Percentiles rank a stretch among this genome's conserved stretches.
These are phyloP conservation scores for Aviceda subcristata DNA, from an alignment of 2,113 vertebrate species.

Conservation along the genomic window DNA sequence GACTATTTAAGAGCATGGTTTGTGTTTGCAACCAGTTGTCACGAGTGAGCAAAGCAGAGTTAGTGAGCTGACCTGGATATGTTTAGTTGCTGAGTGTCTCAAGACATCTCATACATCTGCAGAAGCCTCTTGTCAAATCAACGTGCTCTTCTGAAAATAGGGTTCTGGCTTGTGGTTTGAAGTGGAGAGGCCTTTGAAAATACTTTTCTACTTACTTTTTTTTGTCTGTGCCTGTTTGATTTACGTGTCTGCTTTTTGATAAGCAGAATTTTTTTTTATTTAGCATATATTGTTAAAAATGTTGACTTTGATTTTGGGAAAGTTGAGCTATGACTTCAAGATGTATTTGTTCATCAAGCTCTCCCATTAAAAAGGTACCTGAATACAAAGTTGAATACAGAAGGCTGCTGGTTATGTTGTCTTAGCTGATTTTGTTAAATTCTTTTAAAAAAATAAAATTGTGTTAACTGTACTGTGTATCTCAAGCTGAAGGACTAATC, in stretches of 20 bases:
- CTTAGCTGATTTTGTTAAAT: neutral
- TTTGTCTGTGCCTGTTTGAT: neutral
- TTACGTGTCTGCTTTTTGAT: neutral
- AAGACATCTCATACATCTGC: accelerated
- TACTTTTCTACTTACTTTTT: no score
- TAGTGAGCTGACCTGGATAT: neutral
- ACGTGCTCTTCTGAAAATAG: accelerated
- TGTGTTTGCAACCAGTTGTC: neutral
- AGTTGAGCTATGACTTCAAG: neutral
- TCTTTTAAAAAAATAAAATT: neutral
- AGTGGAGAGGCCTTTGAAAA: neutral
- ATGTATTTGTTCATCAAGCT: neutral
- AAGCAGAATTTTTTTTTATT: neutral
- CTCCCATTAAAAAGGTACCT: neutral
- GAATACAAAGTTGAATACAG: neutral
- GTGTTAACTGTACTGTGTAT: neutral
- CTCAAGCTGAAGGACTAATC: neutral
- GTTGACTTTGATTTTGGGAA: neutral
- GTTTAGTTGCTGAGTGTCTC: neutral
- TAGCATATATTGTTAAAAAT: neutral
- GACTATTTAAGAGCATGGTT: neutral
- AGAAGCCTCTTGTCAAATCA: neutral
- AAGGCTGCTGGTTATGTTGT: neutral
- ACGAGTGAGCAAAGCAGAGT: neutral
- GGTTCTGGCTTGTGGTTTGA: neutral